Percentiles rank a stretch among this genome's conserved stretches.
Conservation (phyloP, 2,888 invertebrate species). For the Tridacna crocea region DNA sequence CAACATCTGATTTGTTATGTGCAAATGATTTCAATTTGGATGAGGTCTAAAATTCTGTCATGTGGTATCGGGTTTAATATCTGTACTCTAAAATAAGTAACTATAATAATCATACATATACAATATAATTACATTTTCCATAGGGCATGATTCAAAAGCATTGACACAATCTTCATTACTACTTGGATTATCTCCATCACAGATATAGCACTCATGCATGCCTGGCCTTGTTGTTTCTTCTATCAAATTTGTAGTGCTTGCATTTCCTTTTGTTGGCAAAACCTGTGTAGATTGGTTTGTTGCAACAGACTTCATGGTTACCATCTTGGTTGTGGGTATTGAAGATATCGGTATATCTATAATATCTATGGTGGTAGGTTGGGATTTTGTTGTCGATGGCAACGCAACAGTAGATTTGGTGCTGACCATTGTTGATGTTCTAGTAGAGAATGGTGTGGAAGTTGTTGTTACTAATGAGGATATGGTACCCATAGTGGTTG, state of each 20-base stretch:
- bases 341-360: no score
- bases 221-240: slow-evolving; percentile 13
- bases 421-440: slow-evolving; percentile 24
- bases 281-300: no score
- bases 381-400: slow-evolving; percentile 27
- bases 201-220: slow-evolving; percentile 42
- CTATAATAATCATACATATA: no score
- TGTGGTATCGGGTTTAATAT: no score
- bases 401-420: slow-evolving; percentile 18
- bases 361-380: slow-evolving; percentile 16
- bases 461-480: slow-evolving; percentile 29
- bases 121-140: slow-evolving; percentile 38
- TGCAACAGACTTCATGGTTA: no score
- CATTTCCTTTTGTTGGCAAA: slow-evolving; percentile 6
- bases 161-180: slow-evolving; percentile 40
- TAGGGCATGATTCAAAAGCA: slow-evolving; percentile 36
- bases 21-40: no score
- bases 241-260: slow-evolving; percentile 3
- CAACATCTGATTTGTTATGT: no score
- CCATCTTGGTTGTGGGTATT: no score
- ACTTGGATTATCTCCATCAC: neutral
- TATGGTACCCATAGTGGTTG: neutral
- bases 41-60: no score
- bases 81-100: no score
- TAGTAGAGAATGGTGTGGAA: slow-evolving; percentile 20